phyloP scores from a whole-genome alignment of 2,113 vertebrate species.

The Tenebrosternarchus preto region DNA sequence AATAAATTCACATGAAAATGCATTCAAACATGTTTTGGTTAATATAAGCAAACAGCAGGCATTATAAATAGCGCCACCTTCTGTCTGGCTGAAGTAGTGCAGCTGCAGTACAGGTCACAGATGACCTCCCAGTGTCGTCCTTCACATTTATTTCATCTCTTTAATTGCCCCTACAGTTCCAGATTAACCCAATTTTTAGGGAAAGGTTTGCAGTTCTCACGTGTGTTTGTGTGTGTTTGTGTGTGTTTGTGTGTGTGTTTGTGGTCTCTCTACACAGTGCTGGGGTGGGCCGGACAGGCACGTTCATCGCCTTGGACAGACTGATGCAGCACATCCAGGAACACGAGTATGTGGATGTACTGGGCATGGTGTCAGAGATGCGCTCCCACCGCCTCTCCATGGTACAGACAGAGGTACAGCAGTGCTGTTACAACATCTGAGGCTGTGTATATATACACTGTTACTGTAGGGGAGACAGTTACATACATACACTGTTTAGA shows the following conservation, averaged over 20 bases:
- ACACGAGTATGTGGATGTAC: constrained; percentile 88
- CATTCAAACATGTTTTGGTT: too few species aligned
- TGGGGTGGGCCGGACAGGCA: constrained; percentile 92
- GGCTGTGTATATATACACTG: neutral
- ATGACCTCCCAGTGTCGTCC: neutral
- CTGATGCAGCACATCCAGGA: constrained; percentile 93
- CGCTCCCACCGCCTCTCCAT: constrained; percentile 92
- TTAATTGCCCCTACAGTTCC: too few species aligned
- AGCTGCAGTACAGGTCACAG: neutral
- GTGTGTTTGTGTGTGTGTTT: constrained; percentile 1
- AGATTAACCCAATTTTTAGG: neutral
- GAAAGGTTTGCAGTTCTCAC: neutral
- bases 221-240: neutral
- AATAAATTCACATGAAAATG: too few species aligned
- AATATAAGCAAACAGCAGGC: too few species aligned
- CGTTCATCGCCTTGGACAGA: constrained; percentile 93
- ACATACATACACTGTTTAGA: neutral
- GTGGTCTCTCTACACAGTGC: constrained; percentile 75
- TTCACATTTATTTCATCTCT: neutral
- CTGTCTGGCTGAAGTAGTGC: neutral
- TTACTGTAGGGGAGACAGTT: neutral
- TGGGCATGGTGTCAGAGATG: constrained; percentile 94
- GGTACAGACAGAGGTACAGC: constrained; percentile 94
- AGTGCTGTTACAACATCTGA: too few species aligned
- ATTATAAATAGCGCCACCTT: neutral